Evolutionary conservation across 2,888 invertebrate species (phyloP), one percentile per base, ranked within the genome.

Genomic region (Macaria notata): DNA sequence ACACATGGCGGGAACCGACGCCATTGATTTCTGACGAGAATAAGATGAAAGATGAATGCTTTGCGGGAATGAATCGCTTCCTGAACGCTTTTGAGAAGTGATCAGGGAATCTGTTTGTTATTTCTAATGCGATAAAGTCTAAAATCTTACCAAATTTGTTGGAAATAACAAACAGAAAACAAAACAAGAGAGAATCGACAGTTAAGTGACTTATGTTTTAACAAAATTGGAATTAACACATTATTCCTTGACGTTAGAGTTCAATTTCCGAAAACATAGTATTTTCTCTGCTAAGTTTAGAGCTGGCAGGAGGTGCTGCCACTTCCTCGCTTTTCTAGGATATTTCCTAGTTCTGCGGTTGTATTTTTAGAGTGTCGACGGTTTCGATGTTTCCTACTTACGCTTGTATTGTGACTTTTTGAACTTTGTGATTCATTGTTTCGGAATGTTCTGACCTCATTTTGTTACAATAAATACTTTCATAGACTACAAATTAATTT

Each of bases 21-120:
- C 39, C 45, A 51, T 54, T 52, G 59, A 55, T 45, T 59, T 51
- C 51, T 59, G 50, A 54, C 51, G 54, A 54, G 54, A 51, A 41
- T 60, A 53, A 33, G 52, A 48, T 53, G 61, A 62, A 55, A 64
- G 66, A 64, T 52, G 50, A 54, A 64, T 62, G 61, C n/a, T 64
- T 64, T 47, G 49, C 51, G 59, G 57, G 61, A 62, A 45, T 41
- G 52, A 36, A 49, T 58, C 38, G 59, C 56, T 64, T 66, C 66
- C 66, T 59, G 42, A 61, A 46, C 49, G 54, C 52, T 64, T 61
- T 19, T 56, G 49, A 56, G 54, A 46, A 61, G 47, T 49, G 19
- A 29, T 9, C 9, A 19, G 19, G 19, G 19, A 19, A 19, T 19
- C 19, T 19, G 19, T 19, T 19, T 19, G 19, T 19, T 19, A 19